These are phyloP conservation scores for Nebria ingens DNA, from an alignment of 1,140 invertebrate genomes.

Conservation along the genomic window DNA sequence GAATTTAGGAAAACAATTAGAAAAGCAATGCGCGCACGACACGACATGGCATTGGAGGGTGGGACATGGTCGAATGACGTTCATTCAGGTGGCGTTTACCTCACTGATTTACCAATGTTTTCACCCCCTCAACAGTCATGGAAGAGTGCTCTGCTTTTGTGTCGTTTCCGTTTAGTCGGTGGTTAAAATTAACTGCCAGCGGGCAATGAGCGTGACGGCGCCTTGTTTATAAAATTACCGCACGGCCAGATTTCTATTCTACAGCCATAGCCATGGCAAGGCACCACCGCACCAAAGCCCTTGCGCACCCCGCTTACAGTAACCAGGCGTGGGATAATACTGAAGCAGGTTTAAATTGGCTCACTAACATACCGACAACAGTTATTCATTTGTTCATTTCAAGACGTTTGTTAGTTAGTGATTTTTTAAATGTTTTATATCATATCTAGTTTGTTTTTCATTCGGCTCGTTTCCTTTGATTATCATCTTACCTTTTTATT, in stretches of 20 bases:
- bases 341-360: no score
- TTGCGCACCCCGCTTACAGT: no score
- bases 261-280: slow-evolving; percentile 2
- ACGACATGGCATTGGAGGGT: neutral
- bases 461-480: no score
- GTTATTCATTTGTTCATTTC: no score
- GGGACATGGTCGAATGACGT: neutral
- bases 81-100: neutral
- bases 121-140: slow-evolving; percentile 9
- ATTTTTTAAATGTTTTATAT: no score
- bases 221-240: neutral
- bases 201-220: slow-evolving; percentile 8
- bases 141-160: slow-evolving; percentile 11
- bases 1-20: neutral
- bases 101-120: slow-evolving; percentile 7
- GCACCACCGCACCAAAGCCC: no score
- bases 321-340: no score
- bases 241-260: neutral
- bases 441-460: no score
- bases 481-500: no score
- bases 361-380: no score
- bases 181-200: slow-evolving; percentile 1
- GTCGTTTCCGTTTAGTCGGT: slow-evolving; percentile 11
- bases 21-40: neutral
- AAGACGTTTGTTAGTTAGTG: no score